These are phyloP conservation scores for Linnaemya vulpina DNA, from an alignment of 2,888 invertebrate species.

Conservation along the genomic window DNA sequence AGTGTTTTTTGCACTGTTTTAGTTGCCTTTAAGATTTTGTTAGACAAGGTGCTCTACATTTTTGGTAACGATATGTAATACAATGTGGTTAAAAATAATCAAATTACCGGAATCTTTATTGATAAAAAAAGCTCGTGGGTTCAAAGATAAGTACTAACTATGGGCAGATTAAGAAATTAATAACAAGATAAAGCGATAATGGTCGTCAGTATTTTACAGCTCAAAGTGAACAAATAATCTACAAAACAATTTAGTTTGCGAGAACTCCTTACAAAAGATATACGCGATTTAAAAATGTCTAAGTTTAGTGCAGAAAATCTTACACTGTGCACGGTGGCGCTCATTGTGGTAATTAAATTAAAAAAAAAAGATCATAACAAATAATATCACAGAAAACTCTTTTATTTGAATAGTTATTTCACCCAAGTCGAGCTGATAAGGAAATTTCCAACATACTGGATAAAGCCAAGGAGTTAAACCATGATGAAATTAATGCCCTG, in stretches of 20 bases:
- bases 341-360: slow-evolving; percentile 39
- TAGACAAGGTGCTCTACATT: too few species aligned
- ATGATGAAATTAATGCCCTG: slow-evolving; percentile 74
- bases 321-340: neutral
- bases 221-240: slow-evolving; percentile 6
- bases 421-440: slow-evolving; percentile 39
- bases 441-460: slow-evolving; percentile 68
- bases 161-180: slow-evolving; percentile 14
- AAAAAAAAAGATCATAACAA: neutral
- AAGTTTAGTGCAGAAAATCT: neutral
- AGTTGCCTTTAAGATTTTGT: too few species aligned
- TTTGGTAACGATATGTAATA: too few species aligned
- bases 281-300: slow-evolving; percentile 9
- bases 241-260: slow-evolving; percentile 26
- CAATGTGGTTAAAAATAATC: too few species aligned
- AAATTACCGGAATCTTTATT: too few species aligned
- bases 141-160: slow-evolving; percentile 20
- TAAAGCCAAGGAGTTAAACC: slow-evolving; percentile 72
- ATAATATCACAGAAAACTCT: neutral
- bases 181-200: slow-evolving; percentile 17
- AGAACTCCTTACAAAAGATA: slow-evolving; percentile 7
- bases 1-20: too few species aligned
- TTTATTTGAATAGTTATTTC: neutral
- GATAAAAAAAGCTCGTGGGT: neutral
- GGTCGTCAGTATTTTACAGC: neutral